Conservation (phyloP, 2,888 invertebrate genomes). For the Norana najaformis region DNA sequence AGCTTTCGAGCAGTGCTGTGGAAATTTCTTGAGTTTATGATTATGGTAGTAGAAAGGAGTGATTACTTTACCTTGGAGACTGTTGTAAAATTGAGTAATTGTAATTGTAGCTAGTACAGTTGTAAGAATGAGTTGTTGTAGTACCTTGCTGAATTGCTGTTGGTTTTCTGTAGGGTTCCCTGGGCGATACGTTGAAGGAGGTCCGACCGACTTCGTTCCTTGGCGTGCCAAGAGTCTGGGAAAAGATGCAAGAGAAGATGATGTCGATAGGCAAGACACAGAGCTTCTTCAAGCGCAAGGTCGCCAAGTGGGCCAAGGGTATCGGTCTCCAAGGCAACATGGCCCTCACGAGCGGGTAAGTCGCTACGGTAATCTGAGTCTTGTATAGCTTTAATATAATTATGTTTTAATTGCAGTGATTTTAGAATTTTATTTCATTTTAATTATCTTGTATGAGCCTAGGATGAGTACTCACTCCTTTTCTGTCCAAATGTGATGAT, state of each 20-base stretch:
- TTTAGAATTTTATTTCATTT: too few relatives aligned
- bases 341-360: conserved; percentile 55
- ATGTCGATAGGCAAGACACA: conserved; percentile 70
- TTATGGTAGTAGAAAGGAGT: too few relatives aligned
- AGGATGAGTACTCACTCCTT: too few relatives aligned
- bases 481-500: too few relatives aligned
- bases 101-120: too few relatives aligned
- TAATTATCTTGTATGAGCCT: too few relatives aligned
- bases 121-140: background rate
- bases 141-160: background rate
- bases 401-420: background rate
- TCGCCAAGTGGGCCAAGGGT: conserved; percentile 77
- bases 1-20: too few relatives aligned
- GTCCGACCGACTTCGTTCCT: conserved; percentile 82
- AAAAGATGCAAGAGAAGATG: conserved; percentile 89
- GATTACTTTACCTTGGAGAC: background rate
- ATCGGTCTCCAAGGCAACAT: conserved; percentile 65
- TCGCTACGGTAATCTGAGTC: background rate
- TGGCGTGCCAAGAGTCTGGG: conserved; percentile 89
- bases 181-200: conserved; percentile 62
- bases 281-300: conserved; percentile 70
- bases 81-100: too few relatives aligned
- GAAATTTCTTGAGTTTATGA: too few relatives aligned
- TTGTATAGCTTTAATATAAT: background rate
- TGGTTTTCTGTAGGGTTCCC: conserved; percentile 62